Base-by-base conservation (phyloP, 1,140 invertebrate species). In the Trichonephila clavata region DNA sequence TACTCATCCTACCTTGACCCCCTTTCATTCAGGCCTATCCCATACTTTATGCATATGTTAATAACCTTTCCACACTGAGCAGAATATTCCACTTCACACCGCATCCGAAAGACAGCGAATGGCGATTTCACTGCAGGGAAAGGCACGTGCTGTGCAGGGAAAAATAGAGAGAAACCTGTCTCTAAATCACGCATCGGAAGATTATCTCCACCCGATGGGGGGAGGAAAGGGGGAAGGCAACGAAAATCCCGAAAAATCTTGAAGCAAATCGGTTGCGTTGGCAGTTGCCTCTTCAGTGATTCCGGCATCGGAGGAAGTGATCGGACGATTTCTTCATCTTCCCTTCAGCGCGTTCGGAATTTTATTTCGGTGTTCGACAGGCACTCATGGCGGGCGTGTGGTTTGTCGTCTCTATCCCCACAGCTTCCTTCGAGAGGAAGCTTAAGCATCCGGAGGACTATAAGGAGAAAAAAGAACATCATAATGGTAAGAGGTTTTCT, bases 341-440 rank as follows among this genome's bases (percentile, higher is more conserved):
- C 63, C 63, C 63, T 83, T 59, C 39, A 39, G 81, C 39, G 7
- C 21, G 20, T 20, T 81, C 39, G 21, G n/a, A 57, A 21, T n/a
- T n/a, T 83, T 83, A n/a, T 50, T 59, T 83, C 43, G 68, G 27
- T 77, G 68, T 77, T 77, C 68, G 16, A 77, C 18, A 39, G 68
- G 27, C 32, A 21, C 71, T 32, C 14, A 90, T 90, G 88, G n/a
- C 88, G 24, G 88, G 88, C 24, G 88, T 90, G 14, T 90, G 88
- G 88, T 90, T 90, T n/a, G 88, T 90, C 7, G 68, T 77, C 7
- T 27, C 14, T 10, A 90, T 90, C 20, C 88, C 88, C 8, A 90
- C 71, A 0, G 88, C 65, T 14, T 90, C 88, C 14, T 90, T 90
- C 20, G 88, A 90, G 21, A 60, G 68, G 77, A 90, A 90, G 21